These are phyloP conservation scores for Geophilus truncorum DNA, from an alignment of 2,888 invertebrate genomes.

Conservation along the genomic window DNA sequence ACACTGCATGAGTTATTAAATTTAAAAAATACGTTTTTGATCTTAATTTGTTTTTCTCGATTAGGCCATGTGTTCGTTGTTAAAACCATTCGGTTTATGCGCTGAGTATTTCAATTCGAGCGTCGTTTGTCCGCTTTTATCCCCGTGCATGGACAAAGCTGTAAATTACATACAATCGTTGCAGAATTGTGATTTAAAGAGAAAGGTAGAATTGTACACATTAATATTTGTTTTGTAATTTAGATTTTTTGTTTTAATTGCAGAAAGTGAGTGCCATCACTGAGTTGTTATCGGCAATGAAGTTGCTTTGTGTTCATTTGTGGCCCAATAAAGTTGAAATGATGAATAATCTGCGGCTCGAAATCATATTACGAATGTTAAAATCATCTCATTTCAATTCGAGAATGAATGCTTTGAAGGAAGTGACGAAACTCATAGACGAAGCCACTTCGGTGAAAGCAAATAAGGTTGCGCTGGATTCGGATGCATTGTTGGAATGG, in stretches of 20 bases:
- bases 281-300: constrained; percentile 49
- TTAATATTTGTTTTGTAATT: constrained; percentile 20
- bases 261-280: constrained; percentile 49
- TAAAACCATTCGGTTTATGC: constrained; percentile 50
- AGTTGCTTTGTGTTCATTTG: constrained; percentile 48
- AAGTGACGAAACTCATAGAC: constrained; percentile 50
- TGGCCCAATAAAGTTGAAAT: constrained; percentile 49
- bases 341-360: constrained; percentile 47
- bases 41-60: constrained; percentile 34
- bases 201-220: too few species aligned
- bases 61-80: constrained; percentile 49
- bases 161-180: constrained; percentile 48
- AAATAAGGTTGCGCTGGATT: constrained; percentile 45
- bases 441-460: constrained; percentile 44
- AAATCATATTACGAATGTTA: constrained; percentile 51
- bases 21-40: background rate
- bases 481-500: constrained; percentile 51
- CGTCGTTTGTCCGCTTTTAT: constrained; percentile 46
- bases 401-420: constrained; percentile 53
- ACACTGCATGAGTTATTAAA: constrained; percentile 45
- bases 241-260: constrained; percentile 30
- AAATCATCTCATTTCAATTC: constrained; percentile 53
- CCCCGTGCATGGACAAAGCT: constrained; percentile 48
- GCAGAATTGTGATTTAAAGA: constrained; percentile 50
- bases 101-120: constrained; percentile 47